Base-by-base conservation (phyloP, 2,888 invertebrate species). In the Arenicola marina region DNA sequence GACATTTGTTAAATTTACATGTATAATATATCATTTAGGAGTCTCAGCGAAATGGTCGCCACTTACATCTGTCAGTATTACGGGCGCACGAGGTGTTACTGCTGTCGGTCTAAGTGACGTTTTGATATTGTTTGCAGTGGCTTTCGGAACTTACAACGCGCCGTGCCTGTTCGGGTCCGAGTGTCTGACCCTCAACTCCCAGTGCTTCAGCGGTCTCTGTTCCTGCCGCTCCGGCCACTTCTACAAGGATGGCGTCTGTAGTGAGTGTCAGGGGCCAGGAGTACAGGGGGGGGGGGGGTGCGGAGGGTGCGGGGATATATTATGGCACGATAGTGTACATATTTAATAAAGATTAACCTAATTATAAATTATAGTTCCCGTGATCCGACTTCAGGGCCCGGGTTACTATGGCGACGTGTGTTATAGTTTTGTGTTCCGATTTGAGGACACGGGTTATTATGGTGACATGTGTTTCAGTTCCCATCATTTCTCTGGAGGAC, bases 171-270 rank as follows among this genome's bases (percentile, higher is more conserved):
- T 62, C 32, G 68, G 68, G n/a, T 33, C 62, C n/a, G 28, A 31
- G 4, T 65, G 65, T 44, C 54, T 44, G 33, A 48, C 58, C 15
- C 31, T 53, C 28, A 61, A 64, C 51, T 48, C 64, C n/a, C 64
- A 57, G 15, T 68, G 68, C 54, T 56, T 60, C 38, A 59, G 51
- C 33, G 68, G 66, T 4, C 21, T 53, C 21, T 66, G 60, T 26
- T 45, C 60, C 15, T 68, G 68, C 51, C 28, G 34, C 32, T 7
- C 43, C 1, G 64, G 62, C 28, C 60, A 53, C 44, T 68, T 55
- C 66, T 62, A 55, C 58, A 67, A 60, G 28, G 44, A 66, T 26
- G 68, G 68, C 21, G 43, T 61, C 31, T 68, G 68, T 53, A 57
- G 68, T 68, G 32, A 55, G 66, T 48, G 32, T 21, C 7, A 21